These are phyloP conservation scores for Scolopax rusticola DNA, from an alignment of 2,797 vertebrate genomes.

Conservation along the genomic window DNA sequence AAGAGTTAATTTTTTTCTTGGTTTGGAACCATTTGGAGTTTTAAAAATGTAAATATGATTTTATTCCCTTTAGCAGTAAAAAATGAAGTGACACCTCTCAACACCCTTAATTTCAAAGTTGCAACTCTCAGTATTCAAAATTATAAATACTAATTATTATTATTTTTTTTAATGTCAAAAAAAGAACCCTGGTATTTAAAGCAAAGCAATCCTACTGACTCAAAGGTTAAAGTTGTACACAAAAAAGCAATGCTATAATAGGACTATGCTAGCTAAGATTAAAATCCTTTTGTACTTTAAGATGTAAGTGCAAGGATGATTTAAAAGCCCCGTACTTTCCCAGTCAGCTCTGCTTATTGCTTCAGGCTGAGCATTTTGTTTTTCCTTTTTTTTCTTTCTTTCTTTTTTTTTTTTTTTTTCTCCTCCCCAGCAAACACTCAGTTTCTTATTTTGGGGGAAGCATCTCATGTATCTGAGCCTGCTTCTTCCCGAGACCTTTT, in stretches of 20 bases:
- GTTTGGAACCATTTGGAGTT: not conserved
- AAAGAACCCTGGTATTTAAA: not conserved
- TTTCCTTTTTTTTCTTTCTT: not conserved
- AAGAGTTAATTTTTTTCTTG: not conserved
- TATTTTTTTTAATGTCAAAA: not conserved
- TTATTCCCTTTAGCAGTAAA: not conserved
- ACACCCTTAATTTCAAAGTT: not conserved
- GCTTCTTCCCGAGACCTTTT: slow-evolving; percentile 3
- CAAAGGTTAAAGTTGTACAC: not conserved
- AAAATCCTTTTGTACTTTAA: slow-evolving; percentile 36
- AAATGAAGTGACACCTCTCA: not conserved
- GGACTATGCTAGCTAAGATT: not conserved
- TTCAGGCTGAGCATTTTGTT: slow-evolving; percentile 56
- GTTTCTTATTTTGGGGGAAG: slow-evolving; percentile 67
- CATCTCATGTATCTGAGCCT: slow-evolving; percentile 46
- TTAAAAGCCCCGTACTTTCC: slow-evolving; percentile 48
- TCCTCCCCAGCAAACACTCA: not conserved
- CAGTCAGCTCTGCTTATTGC: slow-evolving; percentile 44
- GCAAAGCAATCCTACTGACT: not conserved
- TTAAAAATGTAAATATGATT: not conserved
- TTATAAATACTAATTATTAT: not conserved
- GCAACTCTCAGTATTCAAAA: not conserved
- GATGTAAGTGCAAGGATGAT: slow-evolving; percentile 22
- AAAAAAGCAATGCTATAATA: not conserved
- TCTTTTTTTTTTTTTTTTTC: not conserved